Conservation (phyloP, 2,888 invertebrate species). For the Acheta domesticus region DNA sequence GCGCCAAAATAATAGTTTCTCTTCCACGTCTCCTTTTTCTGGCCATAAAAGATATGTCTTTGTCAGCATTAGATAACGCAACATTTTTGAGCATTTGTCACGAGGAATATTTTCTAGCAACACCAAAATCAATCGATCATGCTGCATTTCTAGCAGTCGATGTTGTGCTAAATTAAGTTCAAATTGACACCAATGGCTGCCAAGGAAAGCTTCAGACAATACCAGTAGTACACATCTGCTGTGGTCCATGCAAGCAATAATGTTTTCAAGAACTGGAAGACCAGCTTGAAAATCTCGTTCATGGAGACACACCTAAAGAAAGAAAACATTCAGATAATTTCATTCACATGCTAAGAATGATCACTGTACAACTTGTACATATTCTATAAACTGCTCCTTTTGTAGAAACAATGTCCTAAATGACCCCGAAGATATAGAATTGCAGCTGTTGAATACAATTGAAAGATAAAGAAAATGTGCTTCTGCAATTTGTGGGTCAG, state of each 20-base stretch:
- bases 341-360: too few species aligned
- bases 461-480: too few species aligned
- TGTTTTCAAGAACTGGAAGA: slow-evolving; percentile 65
- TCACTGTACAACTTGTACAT: too few species aligned
- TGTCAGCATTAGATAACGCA: slow-evolving; percentile 64
- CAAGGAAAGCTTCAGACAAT: slow-evolving; percentile 59
- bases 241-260: slow-evolving; percentile 64
- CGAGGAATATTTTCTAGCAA: slow-evolving; percentile 63
- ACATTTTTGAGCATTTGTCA: slow-evolving; percentile 57
- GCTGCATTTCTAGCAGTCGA: slow-evolving; percentile 58
- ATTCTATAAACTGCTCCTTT: too few species aligned
- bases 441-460: too few species aligned
- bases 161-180: slow-evolving; percentile 70
- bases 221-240: slow-evolving; percentile 62
- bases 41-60: slow-evolving; percentile 71
- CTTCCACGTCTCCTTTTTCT: slow-evolving; percentile 42
- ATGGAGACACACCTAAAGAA: slow-evolving; percentile 63
- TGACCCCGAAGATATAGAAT: too few species aligned
- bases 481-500: too few species aligned
- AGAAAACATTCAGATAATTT: slow-evolving; percentile 42
- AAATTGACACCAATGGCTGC: slow-evolving; percentile 70
- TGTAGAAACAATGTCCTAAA: too few species aligned
- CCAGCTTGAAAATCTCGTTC: slow-evolving; percentile 70
- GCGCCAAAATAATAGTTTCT: slow-evolving; percentile 50
- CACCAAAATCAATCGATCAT: slow-evolving; percentile 61